Conservation (phyloP, 2,888 invertebrate genomes). For the Sesia bembeciformis region DNA sequence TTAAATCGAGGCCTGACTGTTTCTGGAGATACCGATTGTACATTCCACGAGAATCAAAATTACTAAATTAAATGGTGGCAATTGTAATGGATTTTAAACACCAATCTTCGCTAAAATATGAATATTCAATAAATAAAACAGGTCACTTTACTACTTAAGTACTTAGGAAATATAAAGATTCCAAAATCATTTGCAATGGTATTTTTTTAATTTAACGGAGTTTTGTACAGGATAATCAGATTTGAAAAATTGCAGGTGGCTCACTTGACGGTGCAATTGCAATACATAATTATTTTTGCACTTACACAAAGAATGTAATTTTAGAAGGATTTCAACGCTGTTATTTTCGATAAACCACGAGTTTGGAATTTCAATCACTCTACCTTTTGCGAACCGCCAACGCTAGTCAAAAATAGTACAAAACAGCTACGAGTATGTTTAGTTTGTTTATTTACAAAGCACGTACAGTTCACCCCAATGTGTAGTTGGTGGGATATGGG, state of each 20-base stretch:
- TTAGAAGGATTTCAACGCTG: not conserved
- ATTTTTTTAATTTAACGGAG: too few species aligned
- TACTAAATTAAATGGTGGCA: not conserved
- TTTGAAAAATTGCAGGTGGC: too few species aligned
- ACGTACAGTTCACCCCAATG: conserved; percentile 24
- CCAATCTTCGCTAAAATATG: not conserved
- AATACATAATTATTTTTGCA: too few species aligned
- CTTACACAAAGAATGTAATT: too few species aligned
- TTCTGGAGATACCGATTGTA: conserved; percentile 11
- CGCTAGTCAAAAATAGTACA: not conserved
- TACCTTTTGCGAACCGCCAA: not conserved
- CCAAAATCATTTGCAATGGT: too few species aligned
- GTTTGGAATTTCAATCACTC: not conserved
- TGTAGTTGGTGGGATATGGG: conserved; percentile 25
- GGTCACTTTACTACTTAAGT: too few species aligned
- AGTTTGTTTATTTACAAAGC: conserved; percentile 34
- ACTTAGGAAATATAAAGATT: too few species aligned
- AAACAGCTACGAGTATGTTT: not conserved
- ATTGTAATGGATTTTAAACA: not conserved
- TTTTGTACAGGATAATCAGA: too few species aligned
- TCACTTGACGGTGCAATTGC: too few species aligned
- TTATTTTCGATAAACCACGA: not conserved
- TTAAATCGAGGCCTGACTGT: conserved; percentile 38
- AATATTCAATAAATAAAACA: too few species aligned
- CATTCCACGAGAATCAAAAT: too few species aligned